Base-by-base conservation (phyloP, 2,797 vertebrate genomes). In the Enteromius argenteus region DNA sequence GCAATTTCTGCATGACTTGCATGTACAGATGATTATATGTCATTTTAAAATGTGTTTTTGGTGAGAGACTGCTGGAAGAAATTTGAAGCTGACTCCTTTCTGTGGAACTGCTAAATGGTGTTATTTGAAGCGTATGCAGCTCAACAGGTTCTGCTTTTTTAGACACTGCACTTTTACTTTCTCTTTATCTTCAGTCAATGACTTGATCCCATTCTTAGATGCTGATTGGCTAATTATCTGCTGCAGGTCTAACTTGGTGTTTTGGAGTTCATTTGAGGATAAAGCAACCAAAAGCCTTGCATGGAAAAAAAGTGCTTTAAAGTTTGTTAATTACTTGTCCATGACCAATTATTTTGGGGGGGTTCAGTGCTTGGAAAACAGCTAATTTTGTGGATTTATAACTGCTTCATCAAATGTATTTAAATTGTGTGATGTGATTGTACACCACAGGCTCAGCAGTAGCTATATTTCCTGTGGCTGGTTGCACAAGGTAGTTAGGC, bases 101-200 rank as follows among this genome's bases (percentile, higher is more conserved):
- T 21, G 19, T 51, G 9, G 49, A 66, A 51, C 42, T 53, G 58
- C 21, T 49, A 32, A 49, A 37, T 62, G 8, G 44, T 62, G 75
- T 46, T 27, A 58, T 71, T 37, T 46, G 53, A 72, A 81, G 14
- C 19, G 0, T 23, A 27, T 74, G 42, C 21, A 39, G 14, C 39
- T 72, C 27, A 73, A 15, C 80, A 23, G 53, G 69, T 82, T 82
- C 21, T 82, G 71, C 44, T 7, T 64, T 14, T 21, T 37, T 39
- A 73, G 80, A 51, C 7, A 13, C 53, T 35, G 14, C n/a, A 7
- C 19, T 74, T 74, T 23, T 74, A 5, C 58, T 51, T 46, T 3
- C 27, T 60, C 60, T 60, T 32, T 44, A n/a, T 72, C 15, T 32
- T n/a, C 46, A 66, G 42, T 58, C 30, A 49, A 2, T 71, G 13